Conservation (phyloP, 2,113 vertebrate species). For the Gambusia holbrooki region DNA sequence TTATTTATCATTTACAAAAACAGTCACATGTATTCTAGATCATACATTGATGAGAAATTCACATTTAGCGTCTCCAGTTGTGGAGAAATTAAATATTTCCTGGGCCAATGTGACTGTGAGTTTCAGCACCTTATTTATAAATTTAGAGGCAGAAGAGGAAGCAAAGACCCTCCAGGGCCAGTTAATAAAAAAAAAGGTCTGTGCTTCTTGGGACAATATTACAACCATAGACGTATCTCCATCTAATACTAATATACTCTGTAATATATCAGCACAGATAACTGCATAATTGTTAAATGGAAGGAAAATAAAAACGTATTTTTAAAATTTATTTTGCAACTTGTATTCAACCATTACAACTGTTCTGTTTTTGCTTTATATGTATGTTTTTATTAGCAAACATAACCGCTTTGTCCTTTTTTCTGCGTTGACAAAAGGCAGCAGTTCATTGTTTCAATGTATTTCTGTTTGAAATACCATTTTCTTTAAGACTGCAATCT, state of each 20-base stretch:
- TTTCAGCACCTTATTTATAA: not conserved
- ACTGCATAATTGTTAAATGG: no score
- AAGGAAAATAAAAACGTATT: no score
- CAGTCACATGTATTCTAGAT: not conserved
- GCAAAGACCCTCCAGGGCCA: not conserved
- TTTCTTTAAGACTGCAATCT: no score
- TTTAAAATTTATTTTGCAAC: no score
- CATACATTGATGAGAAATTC: not conserved
- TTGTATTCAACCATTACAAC: not conserved
- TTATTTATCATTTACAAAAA: not conserved
- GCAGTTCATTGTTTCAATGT: no score
- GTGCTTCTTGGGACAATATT: not conserved
- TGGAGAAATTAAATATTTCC: not conserved
- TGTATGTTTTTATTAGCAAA: no score
- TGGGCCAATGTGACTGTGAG: not conserved
- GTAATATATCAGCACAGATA: no score
- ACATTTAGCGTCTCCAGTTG: not conserved
- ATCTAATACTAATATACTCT: not conserved
- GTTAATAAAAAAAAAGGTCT: no score
- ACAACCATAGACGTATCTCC: not conserved
- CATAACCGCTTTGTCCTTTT: no score
- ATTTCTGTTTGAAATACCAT: no score
- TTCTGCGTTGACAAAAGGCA: no score
- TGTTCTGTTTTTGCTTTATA: no score
- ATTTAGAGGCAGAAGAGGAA: not conserved